phyloP scores from a whole-genome alignment of 2,888 invertebrate genomes.

The Caenorhabditis japonica region DNA sequence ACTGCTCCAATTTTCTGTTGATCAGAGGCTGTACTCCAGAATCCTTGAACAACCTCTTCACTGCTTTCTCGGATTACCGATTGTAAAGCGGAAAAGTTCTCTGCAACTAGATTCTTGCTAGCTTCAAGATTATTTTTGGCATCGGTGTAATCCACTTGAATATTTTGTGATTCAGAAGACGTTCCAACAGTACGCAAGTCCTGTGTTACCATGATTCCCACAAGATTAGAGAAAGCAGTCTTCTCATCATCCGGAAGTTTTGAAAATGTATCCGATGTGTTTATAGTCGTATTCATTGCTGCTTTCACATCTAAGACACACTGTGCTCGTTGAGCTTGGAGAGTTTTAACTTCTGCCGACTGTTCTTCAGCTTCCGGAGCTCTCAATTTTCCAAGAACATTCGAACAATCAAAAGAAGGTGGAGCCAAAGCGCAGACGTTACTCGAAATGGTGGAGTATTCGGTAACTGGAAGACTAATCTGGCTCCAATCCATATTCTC shows the following conservation, averaged over 20 bases:
- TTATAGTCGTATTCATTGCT: slow-evolving; percentile 14
- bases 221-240: slow-evolving; percentile 20
- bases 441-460: slow-evolving; percentile 17
- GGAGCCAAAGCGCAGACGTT: slow-evolving; percentile 32
- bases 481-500: slow-evolving; percentile 42
- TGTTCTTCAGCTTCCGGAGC: slow-evolving; percentile 22
- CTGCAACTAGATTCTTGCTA: slow-evolving; percentile 12
- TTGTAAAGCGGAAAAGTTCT: slow-evolving; percentile 14
- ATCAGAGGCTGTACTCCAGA: slow-evolving; percentile 53
- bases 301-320: slow-evolving; percentile 24
- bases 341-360: slow-evolving; percentile 13
- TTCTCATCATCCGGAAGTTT: slow-evolving; percentile 28
- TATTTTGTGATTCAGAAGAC: slow-evolving; percentile 12
- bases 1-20: slow-evolving; percentile 29
- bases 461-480: slow-evolving; percentile 11
- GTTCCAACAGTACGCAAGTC: slow-evolving; percentile 27
- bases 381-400: slow-evolving; percentile 34
- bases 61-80: slow-evolving; percentile 31
- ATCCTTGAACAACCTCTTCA: slow-evolving; percentile 53
- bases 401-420: slow-evolving; percentile 13
- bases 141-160: slow-evolving; percentile 23
- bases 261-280: slow-evolving; percentile 2
- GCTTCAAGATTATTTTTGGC: slow-evolving; percentile 22
- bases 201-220: slow-evolving; percentile 25
- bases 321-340: slow-evolving; percentile 10